Evolutionary conservation across 2,797 vertebrate species (phyloP).

Genomic region (Calcarius lapponicus): DNA sequence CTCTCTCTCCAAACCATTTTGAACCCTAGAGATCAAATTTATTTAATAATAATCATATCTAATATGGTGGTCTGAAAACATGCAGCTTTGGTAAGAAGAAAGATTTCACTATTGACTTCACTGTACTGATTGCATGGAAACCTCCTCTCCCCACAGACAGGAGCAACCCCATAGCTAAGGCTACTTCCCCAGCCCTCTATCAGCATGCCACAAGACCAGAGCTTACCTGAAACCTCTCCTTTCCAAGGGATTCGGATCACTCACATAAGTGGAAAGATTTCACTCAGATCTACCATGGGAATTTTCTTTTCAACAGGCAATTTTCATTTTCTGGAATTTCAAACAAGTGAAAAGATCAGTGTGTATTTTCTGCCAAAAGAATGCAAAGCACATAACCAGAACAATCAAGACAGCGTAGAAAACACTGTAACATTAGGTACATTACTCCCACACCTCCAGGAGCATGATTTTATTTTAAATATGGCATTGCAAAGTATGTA

Average conservation of each 20-base stretch:
- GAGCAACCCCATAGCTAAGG: neutral
- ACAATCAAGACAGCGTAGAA: neutral
- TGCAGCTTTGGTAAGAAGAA: neutral
- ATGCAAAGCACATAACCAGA: neutral
- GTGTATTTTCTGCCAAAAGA: neutral
- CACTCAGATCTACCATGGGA: neutral
- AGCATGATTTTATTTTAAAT: neutral
- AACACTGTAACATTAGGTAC: neutral
- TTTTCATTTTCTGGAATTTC: neutral
- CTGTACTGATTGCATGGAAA: neutral
- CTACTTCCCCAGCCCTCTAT: neutral
- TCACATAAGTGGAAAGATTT: neutral
- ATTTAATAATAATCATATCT: neutral
- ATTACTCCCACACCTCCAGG: neutral
- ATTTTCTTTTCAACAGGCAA: neutral
- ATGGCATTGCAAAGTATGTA: neutral
- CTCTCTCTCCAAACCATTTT: neutral
- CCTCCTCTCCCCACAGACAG: neutral
- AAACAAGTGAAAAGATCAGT: neutral
- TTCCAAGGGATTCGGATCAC: neutral
- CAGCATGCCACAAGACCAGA: neutral
- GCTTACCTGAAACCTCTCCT: neutral
- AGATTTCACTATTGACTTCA: neutral
- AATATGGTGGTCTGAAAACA: neutral
- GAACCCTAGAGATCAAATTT: neutral